Evolutionary conservation across 1,140 invertebrate species (phyloP), one percentile per base, ranked within the genome.

Genomic region (Condylostylus longicornis): DNA sequence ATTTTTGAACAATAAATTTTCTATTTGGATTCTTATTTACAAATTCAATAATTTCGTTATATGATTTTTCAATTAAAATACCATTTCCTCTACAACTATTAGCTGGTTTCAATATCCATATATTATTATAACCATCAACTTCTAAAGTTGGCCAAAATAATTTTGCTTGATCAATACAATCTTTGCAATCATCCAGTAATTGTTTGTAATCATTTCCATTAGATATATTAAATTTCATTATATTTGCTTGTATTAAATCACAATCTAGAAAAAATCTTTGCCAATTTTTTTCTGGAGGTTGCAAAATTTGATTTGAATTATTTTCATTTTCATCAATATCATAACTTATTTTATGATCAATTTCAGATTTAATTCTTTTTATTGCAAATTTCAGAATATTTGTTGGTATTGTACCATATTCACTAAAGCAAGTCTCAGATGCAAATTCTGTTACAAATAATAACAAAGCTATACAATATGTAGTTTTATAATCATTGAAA

Each of bases 71-170:
- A 43, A 72, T 57, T 38, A 63, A 55, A 22, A 94, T 93, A n/a
- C 89, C 89, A 45, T 78, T 69, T 1, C 90, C 89, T 47, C 85
- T 69, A 17, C 82, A 89, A 39, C 81, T 75, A 42, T 82, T 75
- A 4, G 79, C 82, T 1, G 90, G 90, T 61, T 95, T 95, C 12
- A 93, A 69, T 41, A 95, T 93, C 89, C 90, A 94, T 36, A 90
- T 73, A 63, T 93, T 90, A 44, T 75, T 72, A 31, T 67, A 68
- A 4, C 86, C 86, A 61, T 89, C 88, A 23, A 7, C 6, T 23
- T 23, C 12, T 7, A 6, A 6, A 23, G 6, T 6, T 7, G 6
- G 22, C 22, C 6, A 7, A 23, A 12, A 6, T 7, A 7, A 7
- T 23, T 6, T 7, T 23, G 22, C 12, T 7, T 6, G 6, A 23